Percentiles rank a stretch among this genome's conserved stretches.
Conservation (phyloP, 35 echinoderm and acorn worm species). For the Hemicentrotus pulcherrimus region DNA sequence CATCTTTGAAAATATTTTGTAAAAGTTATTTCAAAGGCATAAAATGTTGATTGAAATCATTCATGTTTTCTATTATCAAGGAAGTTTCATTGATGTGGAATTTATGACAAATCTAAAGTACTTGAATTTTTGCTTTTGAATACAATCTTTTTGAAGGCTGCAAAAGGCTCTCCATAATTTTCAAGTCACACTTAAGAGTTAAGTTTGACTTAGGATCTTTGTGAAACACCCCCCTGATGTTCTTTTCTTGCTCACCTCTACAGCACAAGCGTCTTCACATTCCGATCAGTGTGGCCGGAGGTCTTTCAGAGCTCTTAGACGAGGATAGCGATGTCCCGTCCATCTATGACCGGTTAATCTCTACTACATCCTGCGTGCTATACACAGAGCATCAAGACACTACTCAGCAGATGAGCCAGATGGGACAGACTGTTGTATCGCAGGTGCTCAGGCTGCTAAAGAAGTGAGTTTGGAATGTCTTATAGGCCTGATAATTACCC, state of each 20-base stretch:
- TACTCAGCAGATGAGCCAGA: conserved; percentile 66
- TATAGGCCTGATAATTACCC: no score
- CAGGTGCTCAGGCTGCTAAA: conserved; percentile 57
- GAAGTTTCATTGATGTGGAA: no score
- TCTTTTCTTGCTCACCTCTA: not conserved
- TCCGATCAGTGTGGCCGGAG: conserved; percentile 55
- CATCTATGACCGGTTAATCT: not conserved
- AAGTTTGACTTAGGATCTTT: no score
- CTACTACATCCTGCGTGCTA: conserved; percentile 66
- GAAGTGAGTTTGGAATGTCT: conserved; percentile 35
- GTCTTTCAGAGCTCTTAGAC: conserved; percentile 44
- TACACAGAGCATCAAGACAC: conserved; percentile 75
- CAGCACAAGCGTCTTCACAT: conserved; percentile 66
- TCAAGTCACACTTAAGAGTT: no score
- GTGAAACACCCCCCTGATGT: not conserved
- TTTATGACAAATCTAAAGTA: no score
- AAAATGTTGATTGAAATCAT: no score
- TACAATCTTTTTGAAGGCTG: no score
- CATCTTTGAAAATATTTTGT: no score
- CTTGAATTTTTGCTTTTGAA: no score
- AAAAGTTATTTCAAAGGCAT: no score
- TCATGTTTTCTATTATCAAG: no score
- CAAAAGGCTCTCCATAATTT: no score
- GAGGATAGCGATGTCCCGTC: conserved; percentile 50
- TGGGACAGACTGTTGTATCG: conserved; percentile 45